Evolutionary conservation across 1,140 invertebrate genomes (phyloP).

Genomic region (Trichoplusia ni): DNA sequence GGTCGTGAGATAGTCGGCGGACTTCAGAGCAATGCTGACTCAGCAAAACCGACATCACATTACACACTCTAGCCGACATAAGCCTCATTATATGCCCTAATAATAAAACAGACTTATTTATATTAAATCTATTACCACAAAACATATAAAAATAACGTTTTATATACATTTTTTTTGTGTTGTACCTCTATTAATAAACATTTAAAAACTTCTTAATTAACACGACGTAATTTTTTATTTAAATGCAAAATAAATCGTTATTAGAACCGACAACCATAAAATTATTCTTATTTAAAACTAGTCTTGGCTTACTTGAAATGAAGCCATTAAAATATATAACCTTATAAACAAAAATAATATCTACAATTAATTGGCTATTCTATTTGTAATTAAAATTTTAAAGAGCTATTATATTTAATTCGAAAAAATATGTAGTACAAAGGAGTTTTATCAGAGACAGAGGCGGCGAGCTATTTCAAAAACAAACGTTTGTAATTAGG

Average conservation of each 20-base stretch:
- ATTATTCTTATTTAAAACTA: background rate
- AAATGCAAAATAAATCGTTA: background rate
- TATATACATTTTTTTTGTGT: too few relatives aligned
- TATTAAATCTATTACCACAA: too few relatives aligned
- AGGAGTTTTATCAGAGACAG: conserved; percentile 47
- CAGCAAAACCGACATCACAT: conserved; percentile 47
- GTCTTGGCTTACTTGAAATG: background rate
- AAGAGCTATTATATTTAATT: conserved; percentile 32
- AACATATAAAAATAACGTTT: too few relatives aligned
- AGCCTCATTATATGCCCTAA: background rate
- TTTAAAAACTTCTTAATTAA: too few relatives aligned
- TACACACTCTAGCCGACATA: conserved; percentile 15
- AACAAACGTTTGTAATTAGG: conserved; percentile 78
- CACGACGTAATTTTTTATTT: too few relatives aligned
- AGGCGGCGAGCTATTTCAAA: conserved; percentile 71
- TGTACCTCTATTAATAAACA: too few relatives aligned
- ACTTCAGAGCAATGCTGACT: conserved; percentile 59
- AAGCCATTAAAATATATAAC: conserved; percentile 1
- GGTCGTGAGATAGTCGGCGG: conserved; percentile 61
- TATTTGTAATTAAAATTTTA: conserved; percentile 23
- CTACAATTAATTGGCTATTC: conserved; percentile 29
- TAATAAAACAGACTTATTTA: conserved; percentile 4
- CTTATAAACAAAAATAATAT: background rate
- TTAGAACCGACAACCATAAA: background rate
- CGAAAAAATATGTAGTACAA: conserved; percentile 4